Base-by-base conservation (phyloP, 2,888 invertebrate genomes). In the Eilema griseolum region DNA sequence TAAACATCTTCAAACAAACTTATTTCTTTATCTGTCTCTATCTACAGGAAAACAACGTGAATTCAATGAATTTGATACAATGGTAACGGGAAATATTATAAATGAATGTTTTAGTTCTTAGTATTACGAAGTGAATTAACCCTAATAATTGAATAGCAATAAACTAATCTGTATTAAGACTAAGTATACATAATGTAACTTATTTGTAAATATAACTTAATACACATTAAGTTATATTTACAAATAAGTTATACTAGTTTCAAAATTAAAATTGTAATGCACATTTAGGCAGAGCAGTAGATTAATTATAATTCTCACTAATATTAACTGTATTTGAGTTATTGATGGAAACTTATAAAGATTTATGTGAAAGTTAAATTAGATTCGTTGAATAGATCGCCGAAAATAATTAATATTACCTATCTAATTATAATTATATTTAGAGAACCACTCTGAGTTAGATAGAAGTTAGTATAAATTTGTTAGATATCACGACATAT, bases 391-490 rank as follows among this genome's bases (percentile, higher is more conserved):
- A n/a, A 52, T 46, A 46, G 46, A 46, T 52, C n/a, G n/a, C 52
- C 52, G n/a, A 66, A 71, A 37, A 59, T 20, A 23, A 66, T 10
- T 0, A 5, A 46, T 24, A 61, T 71, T 63, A 41, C 41, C 14
- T 16, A 41, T 16, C 16, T 41, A 41, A 37, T 37, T 37, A 37
- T 37, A 37, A 37, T 37, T 3, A 16, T 14, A 63, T 8, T 72
- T 71, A 74, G 72, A 69, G 20, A 68, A 65, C 69, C 63, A 71
- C 69, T 63, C 61, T 20, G 20, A 52, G 10, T 26, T 37, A 70
- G 37, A 62, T 57, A 73, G 65, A 75, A 5, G 52, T 72, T 67
- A 67, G 65, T 46, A 69, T 69, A 71, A 70, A 72, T 73, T 81
- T 71, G 75, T 66, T 60, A 67, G 66, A 70, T 67, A 33, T 62